Evolutionary conservation across 2,797 vertebrate genomes (phyloP), one percentile per base, ranked within the genome.

Genomic region (Gobionotothen gibberifrons): DNA sequence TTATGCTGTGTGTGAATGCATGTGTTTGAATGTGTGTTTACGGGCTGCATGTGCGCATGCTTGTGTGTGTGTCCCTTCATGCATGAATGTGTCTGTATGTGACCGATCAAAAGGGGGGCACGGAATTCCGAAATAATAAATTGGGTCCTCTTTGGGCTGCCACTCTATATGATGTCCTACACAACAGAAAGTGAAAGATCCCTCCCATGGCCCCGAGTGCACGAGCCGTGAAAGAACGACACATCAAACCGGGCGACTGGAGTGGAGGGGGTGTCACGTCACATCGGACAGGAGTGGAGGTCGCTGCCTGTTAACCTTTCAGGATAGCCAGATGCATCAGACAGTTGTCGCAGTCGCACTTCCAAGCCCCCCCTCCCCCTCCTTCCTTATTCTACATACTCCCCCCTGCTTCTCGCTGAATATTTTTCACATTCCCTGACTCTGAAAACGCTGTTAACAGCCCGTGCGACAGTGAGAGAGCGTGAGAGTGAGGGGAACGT

Each of bases 241-340:
- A 68, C 72, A 68, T 89, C 83, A 85, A 83, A 78, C 81, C 0
- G 22, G 76, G 73, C 42, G 56, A 59, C 16, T 43, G 36, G 32
- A 78, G 63, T 1, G 44, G 66, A 44, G 72, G 64, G 68, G 29
- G 81, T 84, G 86, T 85, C 88, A 77, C 72, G 89, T 92, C 83
- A 84, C 74, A 90, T 87, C 36, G 76, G 76, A 62, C 48, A 9
- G 12, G 54, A 55, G 69, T 69, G 68, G 63, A 52, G 61, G 69
- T 79, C 68, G 82, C 73, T 73, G 77, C 67, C 72, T 49, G 84
- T 86, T 92, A 93, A 93, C 90, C 91, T 93, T 89, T 89, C 48
- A 61, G 76, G 75, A 90, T 36, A 60, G 83, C 76, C 87, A 84
- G 77, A 84, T 70, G 72, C 66, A 59, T 86, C 76, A 64, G 74